Evolutionary conservation across 2,888 invertebrate species (phyloP), one percentile per base, ranked within the genome.

Genomic region (Cepaea hortensis): DNA sequence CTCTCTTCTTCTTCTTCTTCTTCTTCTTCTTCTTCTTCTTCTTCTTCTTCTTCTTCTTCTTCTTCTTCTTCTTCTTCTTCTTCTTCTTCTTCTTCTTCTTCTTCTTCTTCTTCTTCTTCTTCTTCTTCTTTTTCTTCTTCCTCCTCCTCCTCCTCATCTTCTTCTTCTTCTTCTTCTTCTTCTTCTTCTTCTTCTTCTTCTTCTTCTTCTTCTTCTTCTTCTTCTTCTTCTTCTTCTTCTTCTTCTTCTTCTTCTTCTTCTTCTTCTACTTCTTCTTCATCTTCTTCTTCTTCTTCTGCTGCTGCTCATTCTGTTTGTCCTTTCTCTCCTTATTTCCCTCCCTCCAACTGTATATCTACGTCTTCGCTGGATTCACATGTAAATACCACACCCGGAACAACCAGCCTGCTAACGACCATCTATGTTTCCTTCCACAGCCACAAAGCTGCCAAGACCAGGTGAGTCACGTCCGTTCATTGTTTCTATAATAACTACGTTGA

Each of bases 91-190:
- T 55, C 55, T 55, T 55, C 23, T 62, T 13, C 23, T 65, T 62
- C 62, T 7, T 55, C 55, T 55, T 50, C 48, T 35, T 23, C 11
- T 61, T 20, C 65, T 62, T 61, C 62, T 84, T 23, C 15, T 48
- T 84, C 62, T 73, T 55, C 23, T 55, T 84, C 75, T 55, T 50
- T 9, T 9, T 23, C 88, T 3, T 89, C 87, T 73, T 87, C 89
- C 81, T 91, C 90, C 18, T 90, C 90, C 62, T 81, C 85, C 0
- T 87, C 55, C 9, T 55, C 55, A 6, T 55, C 55, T 55, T 55
- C 55, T 9, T 55, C 55, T 55, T 55, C 11, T 6, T 55, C 55
- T 55, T 81, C 79, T 90, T 90, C 46, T 85, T 87, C 86, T 90
- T 89, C 55, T 88, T 88, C 13, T 89, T 89, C 76, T n/a, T n/a